These are phyloP conservation scores for Gambusia holbrooki DNA, from an alignment of 2,113 vertebrate genomes.

Conservation along the genomic window DNA sequence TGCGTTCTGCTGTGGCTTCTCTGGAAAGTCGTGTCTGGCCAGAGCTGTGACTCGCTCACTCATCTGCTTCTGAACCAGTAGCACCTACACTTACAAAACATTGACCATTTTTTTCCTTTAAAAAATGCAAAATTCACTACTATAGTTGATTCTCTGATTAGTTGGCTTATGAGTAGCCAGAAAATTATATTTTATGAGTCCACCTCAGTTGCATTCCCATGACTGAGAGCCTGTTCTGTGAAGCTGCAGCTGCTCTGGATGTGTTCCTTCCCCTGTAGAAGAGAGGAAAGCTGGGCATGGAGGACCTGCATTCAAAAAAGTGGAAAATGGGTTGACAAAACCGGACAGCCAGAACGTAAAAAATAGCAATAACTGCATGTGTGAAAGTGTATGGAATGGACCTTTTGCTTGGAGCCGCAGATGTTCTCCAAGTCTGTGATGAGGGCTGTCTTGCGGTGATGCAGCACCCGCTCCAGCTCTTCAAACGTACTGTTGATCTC, in stretches of 20 bases:
- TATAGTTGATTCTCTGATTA: background rate
- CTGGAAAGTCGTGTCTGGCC: conserved; percentile 87
- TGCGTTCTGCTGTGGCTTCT: conserved; percentile 90
- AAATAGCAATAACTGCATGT: background rate
- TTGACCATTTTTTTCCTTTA: background rate
- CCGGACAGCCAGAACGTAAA: background rate
- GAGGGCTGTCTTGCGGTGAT: conserved; percentile 88
- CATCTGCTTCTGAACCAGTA: conserved; percentile 96
- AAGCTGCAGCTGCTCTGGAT: conserved; percentile 95
- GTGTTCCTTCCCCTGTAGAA: conserved; percentile 93
- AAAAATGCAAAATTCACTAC: background rate
- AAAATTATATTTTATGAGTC: conserved; percentile 9
- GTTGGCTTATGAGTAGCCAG: background rate
- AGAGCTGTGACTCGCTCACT: conserved; percentile 89
- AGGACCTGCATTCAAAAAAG: conserved; percentile 82
- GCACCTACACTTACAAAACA: conserved; percentile 72
- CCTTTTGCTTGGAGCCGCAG: conserved; percentile 87
- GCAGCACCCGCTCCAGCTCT: conserved; percentile 87
- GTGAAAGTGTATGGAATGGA: conserved; percentile 40
- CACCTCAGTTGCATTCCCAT: conserved; percentile 89
- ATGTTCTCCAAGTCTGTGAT: conserved; percentile 83
- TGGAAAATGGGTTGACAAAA: background rate
- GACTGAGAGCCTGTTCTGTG: conserved; percentile 92
- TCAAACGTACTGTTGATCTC: conserved; percentile 91
- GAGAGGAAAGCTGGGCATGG: conserved; percentile 87